Percentiles rank a stretch among this genome's conserved stretches.
phyloP scores from a whole-genome alignment of 2,113 vertebrate genomes.

The Dipodomys stephensi region DNA sequence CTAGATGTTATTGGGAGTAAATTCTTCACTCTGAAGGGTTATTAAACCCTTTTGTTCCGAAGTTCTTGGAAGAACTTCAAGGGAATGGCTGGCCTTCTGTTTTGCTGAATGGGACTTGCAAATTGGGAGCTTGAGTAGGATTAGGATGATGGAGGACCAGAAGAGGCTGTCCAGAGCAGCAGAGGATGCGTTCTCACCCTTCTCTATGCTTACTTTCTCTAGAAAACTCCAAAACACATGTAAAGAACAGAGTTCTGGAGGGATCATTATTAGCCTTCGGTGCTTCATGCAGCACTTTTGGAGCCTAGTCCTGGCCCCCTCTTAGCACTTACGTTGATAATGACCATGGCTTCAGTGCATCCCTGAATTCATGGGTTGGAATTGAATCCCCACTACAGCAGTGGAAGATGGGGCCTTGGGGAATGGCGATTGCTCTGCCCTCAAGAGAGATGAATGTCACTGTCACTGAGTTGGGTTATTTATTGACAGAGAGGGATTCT shows the following conservation, averaged over 20 bases:
- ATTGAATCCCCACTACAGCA: too few species aligned
- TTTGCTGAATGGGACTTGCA: not conserved
- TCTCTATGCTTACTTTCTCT: not conserved
- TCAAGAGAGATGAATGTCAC: too few species aligned
- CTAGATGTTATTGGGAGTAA: not conserved
- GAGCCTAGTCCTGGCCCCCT: not conserved
- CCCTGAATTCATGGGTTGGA: not conserved
- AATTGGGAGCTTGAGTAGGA: not conserved
- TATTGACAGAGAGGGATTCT: not conserved
- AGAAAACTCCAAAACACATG: not conserved
- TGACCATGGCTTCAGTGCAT: not conserved
- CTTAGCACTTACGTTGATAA: not conserved
- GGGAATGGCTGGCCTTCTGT: not conserved
- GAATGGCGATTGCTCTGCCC: not conserved
- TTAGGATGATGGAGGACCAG: not conserved
- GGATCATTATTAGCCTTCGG: not conserved
- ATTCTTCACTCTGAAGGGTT: not conserved
- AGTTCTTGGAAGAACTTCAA: not conserved
- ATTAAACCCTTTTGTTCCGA: not conserved
- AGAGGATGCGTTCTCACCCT: not conserved
- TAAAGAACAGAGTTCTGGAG: not conserved
- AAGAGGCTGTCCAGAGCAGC: not conserved
- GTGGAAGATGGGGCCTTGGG: too few species aligned
- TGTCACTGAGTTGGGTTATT: not conserved
- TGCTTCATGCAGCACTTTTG: not conserved